Base-by-base conservation (phyloP, 1,140 invertebrate genomes). In the Bombus impatiens region DNA sequence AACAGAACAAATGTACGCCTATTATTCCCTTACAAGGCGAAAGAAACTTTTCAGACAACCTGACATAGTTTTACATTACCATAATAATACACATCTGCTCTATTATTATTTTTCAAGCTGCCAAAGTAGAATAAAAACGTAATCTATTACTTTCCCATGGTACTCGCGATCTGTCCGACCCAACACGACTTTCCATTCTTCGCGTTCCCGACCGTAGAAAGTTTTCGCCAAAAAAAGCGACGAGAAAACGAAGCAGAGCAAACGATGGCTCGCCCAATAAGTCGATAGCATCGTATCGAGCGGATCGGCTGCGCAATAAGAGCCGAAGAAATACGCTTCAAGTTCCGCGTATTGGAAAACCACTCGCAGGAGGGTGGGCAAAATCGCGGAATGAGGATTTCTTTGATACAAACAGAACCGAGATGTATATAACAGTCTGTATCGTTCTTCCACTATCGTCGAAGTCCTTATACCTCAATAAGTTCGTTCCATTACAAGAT, bases 331-430 rank as follows among this genome's bases (percentile, higher is more conserved):
- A 42, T 79, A 81, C 25, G 28, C 35, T 40, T 44, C n/a, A 59
- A 57, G 65, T 35, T 47, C 25, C 84, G 77, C 32, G 68, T 79
- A 87, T 87, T 57, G 87, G 78, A 87, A 78, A 88, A 78, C 37
- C 74, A n/a, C 70, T 82, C 22, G 25, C 2, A 25, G 22, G 47
- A 53, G 47, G 13, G 44, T 47, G 35, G 28, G 42, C 42, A 57
- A 82, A 70, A 44, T 82, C 72, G 25, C 18, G 28, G 22, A 59
- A 37, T 28, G 42, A 44, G 67, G 42, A 87, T 59, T 77, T 86
- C 53, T 62, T 44, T 59, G 47, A 35, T 57, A 35, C 32, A 35
- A 62, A 47, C 42, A 68, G 57, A 53, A 47, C n/a, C 35, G 47
- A 72, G 13, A 78, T 53, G 62, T 35, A 78, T 81, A 28, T n/a